Base-by-base conservation (phyloP, 2,113 vertebrate genomes). In the Montifringilla adamsi region DNA sequence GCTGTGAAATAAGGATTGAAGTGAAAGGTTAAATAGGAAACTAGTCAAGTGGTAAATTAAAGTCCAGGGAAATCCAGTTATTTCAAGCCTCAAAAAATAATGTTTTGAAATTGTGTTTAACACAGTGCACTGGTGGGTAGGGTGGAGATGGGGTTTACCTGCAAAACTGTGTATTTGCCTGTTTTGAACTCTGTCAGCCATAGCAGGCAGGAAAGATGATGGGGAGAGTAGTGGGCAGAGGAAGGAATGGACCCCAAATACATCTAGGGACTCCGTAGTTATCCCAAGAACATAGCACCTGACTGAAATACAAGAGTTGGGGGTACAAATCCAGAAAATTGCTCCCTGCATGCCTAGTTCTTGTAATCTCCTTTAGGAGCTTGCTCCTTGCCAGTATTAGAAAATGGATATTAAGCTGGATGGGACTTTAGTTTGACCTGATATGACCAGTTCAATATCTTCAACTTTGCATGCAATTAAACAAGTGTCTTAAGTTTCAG, bases 41-140 rank as follows among this genome's bases (percentile, higher is more conserved):
- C 95, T 89, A 95, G 90, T 97, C 94, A 96, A 96, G 94, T 95
- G 94, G 83, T 96, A 97, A 97, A 97, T 96, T 96, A 95, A 97
- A 97, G 94, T 70, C 88, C 35, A 78, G 77, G 95, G 95, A 97
- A 97, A 93, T 94, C 73, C 91, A 89, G 91, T 91, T 92, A 95
- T 96, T 95, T 96, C 91, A 96, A 95, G 84, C 58, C 58, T 89
- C 73, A 91, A 87, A 94, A 93, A 96, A 95, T 91, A 84, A 90
- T 87, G 72, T 91, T 92, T 94, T 95, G 75, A 96, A 92, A 87
- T 62, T 86, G 72, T 11, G 14, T 63, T 96, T 92, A 91, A 94
- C 2, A 33, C 72, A 87, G 81, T 52, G 47, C 70, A 35, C 16
- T 84, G 52, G 23, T 67, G 59, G 50, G 43, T 73, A 41, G 37